These are phyloP conservation scores for Lycocerus yunnanus DNA, from an alignment of 2,888 invertebrate genomes.

Conservation along the genomic window DNA sequence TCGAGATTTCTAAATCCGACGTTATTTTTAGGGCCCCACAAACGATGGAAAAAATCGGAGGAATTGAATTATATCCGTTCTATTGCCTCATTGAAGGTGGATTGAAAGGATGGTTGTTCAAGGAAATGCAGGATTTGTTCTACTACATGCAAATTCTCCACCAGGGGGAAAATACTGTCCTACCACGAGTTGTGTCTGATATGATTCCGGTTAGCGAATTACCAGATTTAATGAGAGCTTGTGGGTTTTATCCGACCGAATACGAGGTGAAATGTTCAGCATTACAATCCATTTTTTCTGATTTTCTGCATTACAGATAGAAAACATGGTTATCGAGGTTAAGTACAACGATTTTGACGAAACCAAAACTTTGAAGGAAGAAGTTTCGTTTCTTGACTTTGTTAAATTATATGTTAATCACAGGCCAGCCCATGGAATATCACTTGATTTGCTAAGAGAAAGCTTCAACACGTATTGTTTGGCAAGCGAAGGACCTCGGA, in stretches of 20 bases:
- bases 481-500: constrained; percentile 37
- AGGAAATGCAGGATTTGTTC: constrained; percentile 74
- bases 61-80: constrained; percentile 67
- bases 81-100: constrained; percentile 74
- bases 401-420: constrained; percentile 70
- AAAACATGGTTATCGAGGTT: constrained; percentile 64
- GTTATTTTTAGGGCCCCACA: constrained; percentile 9
- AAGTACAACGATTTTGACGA: constrained; percentile 59
- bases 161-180: constrained; percentile 70
- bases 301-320: constrained; percentile 55
- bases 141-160: constrained; percentile 77
- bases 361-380: constrained; percentile 55
- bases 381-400: constrained; percentile 69
- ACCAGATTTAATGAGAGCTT: constrained; percentile 73
- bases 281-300: neutral
- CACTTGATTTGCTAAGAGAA: constrained; percentile 53
- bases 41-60: constrained; percentile 56
- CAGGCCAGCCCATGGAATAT: constrained; percentile 64
- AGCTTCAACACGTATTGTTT: constrained; percentile 59
- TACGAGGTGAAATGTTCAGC: constrained; percentile 62
- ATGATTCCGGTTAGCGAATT: constrained; percentile 68
- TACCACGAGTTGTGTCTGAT: constrained; percentile 64
- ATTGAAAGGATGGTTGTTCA: constrained; percentile 70
- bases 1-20: constrained; percentile 40
- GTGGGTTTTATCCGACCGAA: constrained; percentile 77